Conservation (phyloP, 2,113 vertebrate genomes). For the Sakesphorus luctuosus region DNA sequence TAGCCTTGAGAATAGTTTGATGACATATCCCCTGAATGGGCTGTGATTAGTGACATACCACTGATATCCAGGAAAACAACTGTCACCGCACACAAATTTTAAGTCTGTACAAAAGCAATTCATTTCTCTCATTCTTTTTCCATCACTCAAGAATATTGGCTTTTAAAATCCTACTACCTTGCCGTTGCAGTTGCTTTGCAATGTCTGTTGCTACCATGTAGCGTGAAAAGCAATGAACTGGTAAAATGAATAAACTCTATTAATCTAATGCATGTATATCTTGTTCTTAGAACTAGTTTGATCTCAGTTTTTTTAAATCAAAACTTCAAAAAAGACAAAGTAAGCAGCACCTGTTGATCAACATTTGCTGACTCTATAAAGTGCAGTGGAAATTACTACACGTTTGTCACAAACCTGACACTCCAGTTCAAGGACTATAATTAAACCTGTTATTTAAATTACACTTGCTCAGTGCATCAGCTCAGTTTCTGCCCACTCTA, state of each 20-base stretch:
- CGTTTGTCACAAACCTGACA: conserved; percentile 11
- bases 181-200: not conserved
- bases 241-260: not conserved
- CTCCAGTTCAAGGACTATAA: conserved; percentile 25
- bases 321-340: not conserved
- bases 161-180: not conserved
- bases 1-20: not conserved
- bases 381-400: not conserved
- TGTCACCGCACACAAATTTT: not conserved
- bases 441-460: conserved; percentile 47
- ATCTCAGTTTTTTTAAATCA: conserved; percentile 24
- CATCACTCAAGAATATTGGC: not conserved
- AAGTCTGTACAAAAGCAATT: not conserved
- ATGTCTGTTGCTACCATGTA: not conserved
- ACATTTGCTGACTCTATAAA: conserved; percentile 31
- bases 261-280: not conserved
- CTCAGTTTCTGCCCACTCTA: conserved; percentile 20
- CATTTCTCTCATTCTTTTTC: not conserved
- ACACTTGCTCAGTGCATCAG: not conserved
- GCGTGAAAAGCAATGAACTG: not conserved
- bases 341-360: conserved; percentile 46
- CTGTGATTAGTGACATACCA: not conserved
- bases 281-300: not conserved
- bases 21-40: not conserved
- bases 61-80: not conserved